Evolutionary conservation across 2,888 invertebrate species (phyloP).

Genomic region (Protophormia terraenovae): DNA sequence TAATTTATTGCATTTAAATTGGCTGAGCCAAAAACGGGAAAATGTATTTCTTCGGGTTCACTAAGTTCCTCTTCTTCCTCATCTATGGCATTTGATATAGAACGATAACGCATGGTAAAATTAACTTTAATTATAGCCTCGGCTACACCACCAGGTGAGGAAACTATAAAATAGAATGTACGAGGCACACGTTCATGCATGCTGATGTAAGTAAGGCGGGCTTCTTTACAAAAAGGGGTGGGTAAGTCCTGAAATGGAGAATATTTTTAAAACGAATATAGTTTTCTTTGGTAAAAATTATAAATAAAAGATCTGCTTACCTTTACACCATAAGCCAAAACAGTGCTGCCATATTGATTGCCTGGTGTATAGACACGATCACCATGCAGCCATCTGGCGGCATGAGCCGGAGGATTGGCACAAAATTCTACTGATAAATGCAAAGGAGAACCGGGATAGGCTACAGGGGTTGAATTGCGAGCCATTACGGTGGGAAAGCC

Average conservation of each 20-base stretch:
- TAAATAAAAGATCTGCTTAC: constrained; percentile 71
- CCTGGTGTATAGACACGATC: constrained; percentile 81
- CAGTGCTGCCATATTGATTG: constrained; percentile 81
- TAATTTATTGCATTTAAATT: background rate
- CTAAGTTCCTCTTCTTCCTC: constrained; percentile 81
- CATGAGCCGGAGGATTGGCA: constrained; percentile 86
- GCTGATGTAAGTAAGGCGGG: constrained; percentile 81
- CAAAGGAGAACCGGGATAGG: constrained; percentile 86
- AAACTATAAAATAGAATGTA: constrained; percentile 81
- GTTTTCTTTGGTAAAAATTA: background rate
- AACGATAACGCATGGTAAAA: constrained; percentile 80
- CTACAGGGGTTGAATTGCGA: constrained; percentile 85
- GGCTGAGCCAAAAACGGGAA: constrained; percentile 78
- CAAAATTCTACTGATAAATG: constrained; percentile 88
- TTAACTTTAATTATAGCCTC: constrained; percentile 81
- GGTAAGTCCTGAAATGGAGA: constrained; percentile 78
- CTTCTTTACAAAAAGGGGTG: constrained; percentile 81
- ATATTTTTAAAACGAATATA: background rate
- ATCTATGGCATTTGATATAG: constrained; percentile 80
- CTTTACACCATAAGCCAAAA: constrained; percentile 81
- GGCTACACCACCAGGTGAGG: constrained; percentile 80
- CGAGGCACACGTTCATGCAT: constrained; percentile 81
- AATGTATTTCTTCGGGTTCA: constrained; percentile 81
- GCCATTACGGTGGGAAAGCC: constrained; percentile 87
- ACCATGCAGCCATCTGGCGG: constrained; percentile 81